phyloP scores from a whole-genome alignment of 2,113 vertebrate genomes.

The Aptenodytes patagonicus region DNA sequence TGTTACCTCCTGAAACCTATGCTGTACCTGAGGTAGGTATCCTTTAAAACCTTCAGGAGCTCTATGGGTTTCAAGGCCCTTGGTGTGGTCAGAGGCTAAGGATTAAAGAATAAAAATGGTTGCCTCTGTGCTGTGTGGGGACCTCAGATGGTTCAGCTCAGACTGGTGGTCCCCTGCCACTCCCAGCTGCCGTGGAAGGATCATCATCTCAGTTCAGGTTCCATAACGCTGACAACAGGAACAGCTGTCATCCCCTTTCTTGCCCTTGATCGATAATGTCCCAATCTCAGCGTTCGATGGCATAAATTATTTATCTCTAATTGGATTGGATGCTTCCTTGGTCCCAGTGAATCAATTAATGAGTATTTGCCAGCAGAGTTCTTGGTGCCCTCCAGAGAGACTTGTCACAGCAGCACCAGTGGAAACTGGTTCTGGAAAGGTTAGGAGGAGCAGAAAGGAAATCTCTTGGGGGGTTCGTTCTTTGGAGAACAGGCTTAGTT shows the following conservation, averaged over 20 bases:
- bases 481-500: neutral
- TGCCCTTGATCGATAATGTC: constrained; percentile 1
- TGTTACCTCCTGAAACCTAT: neutral
- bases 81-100: neutral
- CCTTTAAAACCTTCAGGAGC: neutral
- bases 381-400: neutral
- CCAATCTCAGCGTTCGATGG: neutral
- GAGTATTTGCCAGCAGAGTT: constrained; percentile 6
- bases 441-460: neutral
- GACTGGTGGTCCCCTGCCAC: neutral
- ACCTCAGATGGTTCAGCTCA: neutral
- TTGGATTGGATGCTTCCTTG: neutral
- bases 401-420: neutral
- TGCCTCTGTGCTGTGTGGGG: neutral
- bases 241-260: neutral
- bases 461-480: neutral
- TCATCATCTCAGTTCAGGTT: constrained; percentile 11
- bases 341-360: constrained; percentile 54
- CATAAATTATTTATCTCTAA: constrained; percentile 58
- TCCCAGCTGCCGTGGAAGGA: neutral
- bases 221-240: neutral
- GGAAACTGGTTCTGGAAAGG: neutral
- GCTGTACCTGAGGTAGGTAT: neutral
- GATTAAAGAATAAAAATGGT: neutral
- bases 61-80: neutral